These are phyloP conservation scores for Charanyca ferruginea DNA, from an alignment of 2,888 invertebrate species.

Conservation along the genomic window DNA sequence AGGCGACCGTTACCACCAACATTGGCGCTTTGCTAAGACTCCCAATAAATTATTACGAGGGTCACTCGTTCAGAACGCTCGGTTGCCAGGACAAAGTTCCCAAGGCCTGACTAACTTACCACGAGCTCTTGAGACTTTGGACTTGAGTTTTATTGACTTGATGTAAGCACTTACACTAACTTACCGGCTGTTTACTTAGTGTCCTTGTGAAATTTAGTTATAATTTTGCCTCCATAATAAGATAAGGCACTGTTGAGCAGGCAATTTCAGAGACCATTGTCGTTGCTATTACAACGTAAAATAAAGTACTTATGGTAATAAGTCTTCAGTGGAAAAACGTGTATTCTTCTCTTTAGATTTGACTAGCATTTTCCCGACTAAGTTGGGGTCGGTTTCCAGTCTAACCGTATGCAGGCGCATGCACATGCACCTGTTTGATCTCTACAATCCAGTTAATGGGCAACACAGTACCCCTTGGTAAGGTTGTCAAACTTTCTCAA, in stretches of 20 bases:
- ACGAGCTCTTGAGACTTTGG: constrained; percentile 20
- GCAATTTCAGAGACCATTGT: background rate
- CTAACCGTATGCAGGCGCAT: no score
- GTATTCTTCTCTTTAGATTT: no score
- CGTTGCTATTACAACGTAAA: background rate
- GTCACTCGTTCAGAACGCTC: constrained; percentile 25
- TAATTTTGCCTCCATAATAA: constrained; percentile 10
- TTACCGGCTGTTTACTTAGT: constrained; percentile 21
- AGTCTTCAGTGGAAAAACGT: background rate
- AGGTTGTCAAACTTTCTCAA: no score
- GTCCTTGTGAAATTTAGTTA: constrained; percentile 12
- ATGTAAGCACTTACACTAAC: constrained; percentile 9
- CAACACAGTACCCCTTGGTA: no score
- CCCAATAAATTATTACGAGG: constrained; percentile 52
- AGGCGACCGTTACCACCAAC: constrained; percentile 32
- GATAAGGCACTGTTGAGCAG: background rate
- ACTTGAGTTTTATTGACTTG: constrained; percentile 39
- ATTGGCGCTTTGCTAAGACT: constrained; percentile 26
- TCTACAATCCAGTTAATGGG: no score
- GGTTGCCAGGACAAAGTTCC: constrained; percentile 20
- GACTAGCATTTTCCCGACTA: no score
- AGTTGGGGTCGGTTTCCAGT: no score
- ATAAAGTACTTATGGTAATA: no score
- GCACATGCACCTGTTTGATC: no score
- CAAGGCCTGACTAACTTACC: constrained; percentile 23